These are phyloP conservation scores for Halisarca cf. caerulea DNA, from an alignment of 37 sponge, comb jelly and placozoan genomes.

Conservation along the genomic window DNA sequence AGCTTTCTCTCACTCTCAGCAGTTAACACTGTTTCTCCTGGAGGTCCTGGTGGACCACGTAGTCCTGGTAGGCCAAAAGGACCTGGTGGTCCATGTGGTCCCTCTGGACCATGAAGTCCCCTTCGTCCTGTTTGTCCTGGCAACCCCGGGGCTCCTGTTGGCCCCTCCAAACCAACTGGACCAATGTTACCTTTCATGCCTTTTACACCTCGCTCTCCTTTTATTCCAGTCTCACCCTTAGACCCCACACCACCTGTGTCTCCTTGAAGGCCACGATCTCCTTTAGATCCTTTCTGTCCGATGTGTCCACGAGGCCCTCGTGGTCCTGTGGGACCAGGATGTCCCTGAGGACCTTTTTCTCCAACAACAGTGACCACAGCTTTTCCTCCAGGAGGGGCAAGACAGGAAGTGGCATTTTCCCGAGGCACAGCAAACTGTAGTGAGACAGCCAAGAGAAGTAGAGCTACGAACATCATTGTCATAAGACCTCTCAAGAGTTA, in stretches of 20 bases:
- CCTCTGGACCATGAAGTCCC: background rate
- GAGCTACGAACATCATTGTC: too few relatives aligned
- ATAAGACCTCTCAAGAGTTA: too few relatives aligned
- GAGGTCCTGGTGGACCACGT: background rate
- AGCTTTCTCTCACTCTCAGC: background rate
- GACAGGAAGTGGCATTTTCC: background rate
- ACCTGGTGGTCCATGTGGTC: background rate
- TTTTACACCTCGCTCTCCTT: background rate
- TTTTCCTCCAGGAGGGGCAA: slow-evolving; percentile 7
- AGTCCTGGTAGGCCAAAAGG: background rate
- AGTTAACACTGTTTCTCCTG: background rate
- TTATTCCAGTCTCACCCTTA: background rate
- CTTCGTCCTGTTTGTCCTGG: background rate
- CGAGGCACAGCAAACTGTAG: too few relatives aligned
- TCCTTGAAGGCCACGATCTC: background rate
- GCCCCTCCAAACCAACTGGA: background rate
- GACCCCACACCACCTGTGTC: background rate
- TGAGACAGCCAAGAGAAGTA: too few relatives aligned
- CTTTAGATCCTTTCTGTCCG: slow-evolving; percentile 6
- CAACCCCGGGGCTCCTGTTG: background rate
- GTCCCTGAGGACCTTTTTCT: background rate
- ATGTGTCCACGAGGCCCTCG: background rate
- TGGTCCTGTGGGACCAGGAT: background rate
- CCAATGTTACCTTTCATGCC: background rate
- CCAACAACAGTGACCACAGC: background rate